phyloP scores from a whole-genome alignment of 2,888 invertebrate species.

The Macrosoma leucophasiata region DNA sequence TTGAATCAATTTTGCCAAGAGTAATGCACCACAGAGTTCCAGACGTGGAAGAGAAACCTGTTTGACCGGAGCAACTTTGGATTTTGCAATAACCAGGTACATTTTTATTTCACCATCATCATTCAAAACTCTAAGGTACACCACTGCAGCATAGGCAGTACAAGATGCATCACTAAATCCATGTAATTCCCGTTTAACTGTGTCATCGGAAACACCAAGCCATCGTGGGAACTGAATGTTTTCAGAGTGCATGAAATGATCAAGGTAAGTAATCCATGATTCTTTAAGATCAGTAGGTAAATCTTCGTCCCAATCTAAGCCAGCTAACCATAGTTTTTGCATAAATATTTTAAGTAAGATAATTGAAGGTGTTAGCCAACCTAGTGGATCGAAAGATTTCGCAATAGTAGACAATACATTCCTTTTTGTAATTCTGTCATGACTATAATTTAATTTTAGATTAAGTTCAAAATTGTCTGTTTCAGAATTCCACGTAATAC shows the following conservation, averaged over 20 bases:
- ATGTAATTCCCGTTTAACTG: too few relatives aligned
- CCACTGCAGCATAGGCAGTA: slow-evolving; percentile 10
- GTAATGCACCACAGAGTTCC: slow-evolving; percentile 18
- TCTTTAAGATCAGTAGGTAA: slow-evolving; percentile 7
- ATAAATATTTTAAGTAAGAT: slow-evolving; percentile 12
- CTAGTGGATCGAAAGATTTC: slow-evolving; percentile 14
- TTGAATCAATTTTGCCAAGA: too few relatives aligned
- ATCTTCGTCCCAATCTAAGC: slow-evolving; percentile 15
- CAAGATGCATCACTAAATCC: slow-evolving; percentile 10
- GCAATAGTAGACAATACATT: slow-evolving; percentile 10
- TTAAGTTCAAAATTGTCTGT: too few relatives aligned
- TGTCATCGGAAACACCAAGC: too few relatives aligned
- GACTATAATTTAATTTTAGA: too few relatives aligned
- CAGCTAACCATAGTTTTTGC: slow-evolving; percentile 16
- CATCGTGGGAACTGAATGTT: slow-evolving; percentile 5
- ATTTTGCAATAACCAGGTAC: slow-evolving; percentile 12
- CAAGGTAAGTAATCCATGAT: slow-evolving; percentile 8
- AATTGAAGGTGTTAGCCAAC: slow-evolving; percentile 13
- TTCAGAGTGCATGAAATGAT: slow-evolving; percentile 2
- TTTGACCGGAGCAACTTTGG: slow-evolving; percentile 18
- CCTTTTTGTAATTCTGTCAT: slow-evolving; percentile 5
- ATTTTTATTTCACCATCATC: slow-evolving; percentile 1
- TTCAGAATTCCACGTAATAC: too few relatives aligned
- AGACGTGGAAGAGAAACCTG: slow-evolving; percentile 17
- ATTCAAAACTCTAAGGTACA: slow-evolving; percentile 8